Conservation (phyloP, 2,113 vertebrate species). For the Triplophysa dalaica region DNA sequence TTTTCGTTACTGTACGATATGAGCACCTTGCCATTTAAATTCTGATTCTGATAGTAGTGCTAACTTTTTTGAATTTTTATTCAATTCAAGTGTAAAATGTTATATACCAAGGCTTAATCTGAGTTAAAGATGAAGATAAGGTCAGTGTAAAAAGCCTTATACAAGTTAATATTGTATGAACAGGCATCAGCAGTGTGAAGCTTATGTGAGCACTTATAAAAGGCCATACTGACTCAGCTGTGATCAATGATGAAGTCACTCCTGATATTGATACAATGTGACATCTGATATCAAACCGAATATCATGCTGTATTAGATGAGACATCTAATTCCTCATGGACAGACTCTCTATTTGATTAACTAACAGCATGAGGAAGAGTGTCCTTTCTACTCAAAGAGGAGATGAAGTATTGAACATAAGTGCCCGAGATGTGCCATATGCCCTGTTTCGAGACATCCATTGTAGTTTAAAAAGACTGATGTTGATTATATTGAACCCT, state of each 20-base stretch:
- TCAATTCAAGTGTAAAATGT: no score
- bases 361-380: neutral
- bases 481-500: neutral
- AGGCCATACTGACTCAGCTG: neutral
- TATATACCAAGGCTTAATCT: no score
- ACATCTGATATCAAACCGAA: constrained; percentile 7
- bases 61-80: no score
- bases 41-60: no score
- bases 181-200: neutral
- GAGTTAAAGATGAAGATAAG: no score
- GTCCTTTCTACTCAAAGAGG: constrained; percentile 13
- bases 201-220: neutral
- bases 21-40: no score
- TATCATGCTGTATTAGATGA: constrained; percentile 14
- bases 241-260: neutral
- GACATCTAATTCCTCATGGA: constrained; percentile 23
- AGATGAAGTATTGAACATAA: neutral
- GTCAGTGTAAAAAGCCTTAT: no score
- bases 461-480: neutral
- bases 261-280: neutral
- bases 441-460: neutral
- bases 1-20: no score
- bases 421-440: neutral
- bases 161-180: neutral
- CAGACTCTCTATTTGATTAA: constrained; percentile 32